phyloP scores from a whole-genome alignment of 2,888 invertebrate genomes.

The Coleophora flavipennella region DNA sequence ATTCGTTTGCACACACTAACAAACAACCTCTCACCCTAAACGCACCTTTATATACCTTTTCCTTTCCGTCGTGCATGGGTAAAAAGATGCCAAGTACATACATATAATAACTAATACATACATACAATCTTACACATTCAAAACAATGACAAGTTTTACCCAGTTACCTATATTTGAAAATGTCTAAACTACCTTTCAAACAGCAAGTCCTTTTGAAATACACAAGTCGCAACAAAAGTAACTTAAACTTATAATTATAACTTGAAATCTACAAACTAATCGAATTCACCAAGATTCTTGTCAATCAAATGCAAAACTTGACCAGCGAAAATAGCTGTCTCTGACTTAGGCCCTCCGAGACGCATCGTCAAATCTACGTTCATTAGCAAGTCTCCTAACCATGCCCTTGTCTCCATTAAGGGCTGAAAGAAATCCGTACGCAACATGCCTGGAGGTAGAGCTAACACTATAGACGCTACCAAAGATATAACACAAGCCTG shows the following conservation, averaged over 20 bases:
- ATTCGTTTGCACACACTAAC: too few relatives aligned
- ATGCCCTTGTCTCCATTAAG: conserved; percentile 76
- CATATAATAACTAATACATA: too few relatives aligned
- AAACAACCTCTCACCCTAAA: too few relatives aligned
- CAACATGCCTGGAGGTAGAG: conserved; percentile 72
- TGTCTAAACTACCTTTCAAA: too few relatives aligned
- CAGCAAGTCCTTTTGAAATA: too few relatives aligned
- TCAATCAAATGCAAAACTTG: conserved; percentile 74
- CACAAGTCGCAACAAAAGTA: not conserved
- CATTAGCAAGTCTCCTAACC: conserved; percentile 75
- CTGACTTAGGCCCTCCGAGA: conserved; percentile 74
- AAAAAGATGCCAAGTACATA: too few relatives aligned
- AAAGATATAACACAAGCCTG: conserved; percentile 77
- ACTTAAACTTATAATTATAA: not conserved
- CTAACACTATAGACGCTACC: conserved; percentile 76
- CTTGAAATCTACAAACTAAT: conserved; percentile 4
- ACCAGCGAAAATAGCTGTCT: conserved; percentile 75
- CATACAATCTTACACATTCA: too few relatives aligned
- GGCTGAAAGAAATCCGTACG: conserved; percentile 73
- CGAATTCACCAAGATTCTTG: conserved; percentile 36
- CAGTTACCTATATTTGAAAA: too few relatives aligned
- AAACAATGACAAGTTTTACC: too few relatives aligned
- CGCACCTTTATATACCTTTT: too few relatives aligned
- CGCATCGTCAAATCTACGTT: conserved; percentile 61
- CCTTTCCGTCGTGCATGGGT: too few relatives aligned